Evolutionary conservation across 2,797 vertebrate species (phyloP), one percentile per base, ranked within the genome.

Genomic region (Catostomus latipinnis): DNA sequence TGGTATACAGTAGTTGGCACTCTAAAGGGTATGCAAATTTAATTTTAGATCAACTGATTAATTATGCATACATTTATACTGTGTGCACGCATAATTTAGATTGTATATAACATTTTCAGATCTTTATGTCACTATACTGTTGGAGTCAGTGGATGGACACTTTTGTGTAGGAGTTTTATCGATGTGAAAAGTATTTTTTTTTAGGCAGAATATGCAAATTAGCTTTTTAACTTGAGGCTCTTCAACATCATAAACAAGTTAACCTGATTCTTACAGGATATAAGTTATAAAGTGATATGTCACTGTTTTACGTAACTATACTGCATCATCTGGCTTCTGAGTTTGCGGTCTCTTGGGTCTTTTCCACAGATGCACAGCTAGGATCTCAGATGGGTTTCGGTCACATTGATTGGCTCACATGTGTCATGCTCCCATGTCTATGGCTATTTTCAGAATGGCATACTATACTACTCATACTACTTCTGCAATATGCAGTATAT

Each of bases 371-470:
- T 76, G 73, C 71, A 54, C 61, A 71, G 60, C 61, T 57, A 71
- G 60, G 56, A 85, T 84, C 89, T 84, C 90, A 91, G 87, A 88
- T 89, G 86, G 89, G 62, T 16, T 86, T 87, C 86, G 87, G 73
- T 90, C 78, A 76, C 7, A 18, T 83, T 68, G 12, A 34, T 69
- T 68, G 46, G 46, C 49, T 62, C 18, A 4, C 13, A 50, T 78
- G 66, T 46, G 74, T 48, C 22, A 67, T 76, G 16, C 43, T 76
- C 6, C 43, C 13, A 43, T 14, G 14, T 68, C 62, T 66, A 22
- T 58, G 74, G 13, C 13, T 49, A 16, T 57, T 58, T 76, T 57
- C 53, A 54, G 9, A 75, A 61, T 74, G 60, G 18, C 34, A 74
- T 45, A 53, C 13, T 22, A 63, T 74, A 53, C 10, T 22, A 60